A percentile compares a stretch with the other conserved stretches of the same genome.
Conservation (phyloP, 1,140 invertebrate species). For the Ganaspis sp. region DNA sequence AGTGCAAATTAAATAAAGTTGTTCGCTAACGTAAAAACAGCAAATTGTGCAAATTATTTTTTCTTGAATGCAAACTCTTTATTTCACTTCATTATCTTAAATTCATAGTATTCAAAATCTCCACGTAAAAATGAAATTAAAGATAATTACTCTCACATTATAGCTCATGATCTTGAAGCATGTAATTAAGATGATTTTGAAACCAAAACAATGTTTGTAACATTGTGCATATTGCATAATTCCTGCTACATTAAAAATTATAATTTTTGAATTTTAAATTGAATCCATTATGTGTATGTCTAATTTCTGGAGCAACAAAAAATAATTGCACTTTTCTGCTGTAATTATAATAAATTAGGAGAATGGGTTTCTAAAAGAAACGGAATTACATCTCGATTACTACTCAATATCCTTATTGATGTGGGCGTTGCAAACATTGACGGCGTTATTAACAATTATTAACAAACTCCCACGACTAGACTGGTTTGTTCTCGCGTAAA, state of each 20-base stretch:
- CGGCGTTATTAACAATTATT: slow-evolving; percentile 53
- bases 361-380: neutral
- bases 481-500: slow-evolving; percentile 41
- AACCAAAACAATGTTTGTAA: neutral
- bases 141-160: slow-evolving; percentile 27
- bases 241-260: neutral
- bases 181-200: slow-evolving; percentile 2
- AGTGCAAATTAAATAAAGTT: no score
- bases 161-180: slow-evolving; percentile 6
- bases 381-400: slow-evolving; percentile 23
- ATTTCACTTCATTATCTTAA: neutral
- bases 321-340: neutral
- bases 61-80: neutral
- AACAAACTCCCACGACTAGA: slow-evolving; percentile 56
- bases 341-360: neutral
- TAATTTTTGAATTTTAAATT: neutral
- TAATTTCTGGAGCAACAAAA: neutral
- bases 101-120: neutral
- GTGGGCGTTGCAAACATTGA: slow-evolving; percentile 52
- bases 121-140: neutral
- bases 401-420: slow-evolving; percentile 41
- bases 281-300: neutral
- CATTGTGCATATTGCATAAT: slow-evolving; percentile 3
- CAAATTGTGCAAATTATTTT: no score
- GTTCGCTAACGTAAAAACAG: no score